Percentiles rank a stretch among this genome's conserved stretches.
Conservation (phyloP, 1,140 invertebrate species). For the Pseudomyrmex gracilis region DNA sequence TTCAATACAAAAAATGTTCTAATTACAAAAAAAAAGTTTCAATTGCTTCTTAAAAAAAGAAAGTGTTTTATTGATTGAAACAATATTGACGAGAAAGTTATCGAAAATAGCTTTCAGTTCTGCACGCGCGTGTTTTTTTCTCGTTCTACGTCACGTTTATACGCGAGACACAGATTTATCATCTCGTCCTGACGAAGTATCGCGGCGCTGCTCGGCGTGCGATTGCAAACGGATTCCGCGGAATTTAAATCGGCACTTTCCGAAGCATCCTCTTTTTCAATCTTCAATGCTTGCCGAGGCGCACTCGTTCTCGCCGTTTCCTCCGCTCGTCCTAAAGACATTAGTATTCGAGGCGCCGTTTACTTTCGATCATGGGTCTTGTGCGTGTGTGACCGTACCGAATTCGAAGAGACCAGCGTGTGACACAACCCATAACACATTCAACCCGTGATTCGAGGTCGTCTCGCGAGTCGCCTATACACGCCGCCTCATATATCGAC, state of each 20-base stretch:
- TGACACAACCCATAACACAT: conserved; percentile 77
- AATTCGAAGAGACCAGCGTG: conserved; percentile 75
- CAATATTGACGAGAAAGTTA: background rate
- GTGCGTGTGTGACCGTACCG: conserved; percentile 73
- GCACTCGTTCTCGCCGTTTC: conserved; percentile 29
- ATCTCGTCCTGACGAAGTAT: conserved; percentile 58
- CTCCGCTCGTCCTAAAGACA: conserved; percentile 65
- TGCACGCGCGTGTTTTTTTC: background rate
- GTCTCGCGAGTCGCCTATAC: conserved; percentile 21
- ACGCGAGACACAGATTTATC: conserved; percentile 66
- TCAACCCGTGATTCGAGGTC: conserved; percentile 69
- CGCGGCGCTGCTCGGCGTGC: conserved; percentile 67
- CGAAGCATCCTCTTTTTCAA: conserved; percentile 12
- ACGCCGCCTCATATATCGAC: conserved; percentile 20
- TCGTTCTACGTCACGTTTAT: conserved; percentile 5
- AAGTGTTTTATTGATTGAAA: background rate
- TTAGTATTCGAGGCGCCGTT: conserved; percentile 80
- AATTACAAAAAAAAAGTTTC: no score
- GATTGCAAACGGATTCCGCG: conserved; percentile 64
- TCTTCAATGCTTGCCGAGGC: background rate
- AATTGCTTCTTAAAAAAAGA: no score
- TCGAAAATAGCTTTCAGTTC: background rate
- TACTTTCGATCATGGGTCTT: conserved; percentile 81
- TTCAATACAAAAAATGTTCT: no score
- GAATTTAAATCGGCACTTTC: conserved; percentile 76